A percentile compares a stretch with the other conserved stretches of the same genome.
Evolutionary conservation across 35 echinoderm and acorn worm species (phyloP).

Genomic region (Lytechinus variegatus): DNA sequence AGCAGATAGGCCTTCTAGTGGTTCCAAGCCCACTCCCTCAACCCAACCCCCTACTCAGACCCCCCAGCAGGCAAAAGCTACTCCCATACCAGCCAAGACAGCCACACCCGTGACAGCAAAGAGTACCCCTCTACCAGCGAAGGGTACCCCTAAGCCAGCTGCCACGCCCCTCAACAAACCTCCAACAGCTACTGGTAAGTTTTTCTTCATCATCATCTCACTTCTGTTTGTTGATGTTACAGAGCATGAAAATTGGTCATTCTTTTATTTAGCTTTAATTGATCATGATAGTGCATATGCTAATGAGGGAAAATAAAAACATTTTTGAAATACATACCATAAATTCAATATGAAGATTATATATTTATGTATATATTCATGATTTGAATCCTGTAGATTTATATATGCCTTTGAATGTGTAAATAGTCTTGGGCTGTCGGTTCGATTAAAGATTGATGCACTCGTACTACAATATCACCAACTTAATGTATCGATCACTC

Average conservation of each 20-base stretch:
- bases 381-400: not conserved
- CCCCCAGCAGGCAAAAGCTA: slow-evolving; percentile 42
- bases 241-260: not conserved
- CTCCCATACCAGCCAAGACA: not conserved
- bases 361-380: too few relatives aligned
- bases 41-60: slow-evolving; percentile 28
- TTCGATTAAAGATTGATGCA: not conserved
- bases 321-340: too few relatives aligned
- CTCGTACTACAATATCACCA: too few relatives aligned
- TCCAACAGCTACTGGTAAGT: not conserved
- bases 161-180: slow-evolving; percentile 33
- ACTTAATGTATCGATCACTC: not conserved
- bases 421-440: not conserved
- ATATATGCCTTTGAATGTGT: not conserved
- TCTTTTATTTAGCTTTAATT: not conserved
- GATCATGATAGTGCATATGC: not conserved
- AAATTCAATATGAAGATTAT: too few relatives aligned
- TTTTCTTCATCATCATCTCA: not conserved
- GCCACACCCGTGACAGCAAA: not conserved
- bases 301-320: not conserved
- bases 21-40: slow-evolving; percentile 11
- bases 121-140: slow-evolving; percentile 28
- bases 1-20: not conserved
- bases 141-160: slow-evolving; percentile 15
- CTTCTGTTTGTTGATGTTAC: not conserved